A percentile compares a stretch with the other conserved stretches of the same genome.
phyloP scores from a whole-genome alignment of 2,797 vertebrate species.

The Ceyx erithaca region DNA sequence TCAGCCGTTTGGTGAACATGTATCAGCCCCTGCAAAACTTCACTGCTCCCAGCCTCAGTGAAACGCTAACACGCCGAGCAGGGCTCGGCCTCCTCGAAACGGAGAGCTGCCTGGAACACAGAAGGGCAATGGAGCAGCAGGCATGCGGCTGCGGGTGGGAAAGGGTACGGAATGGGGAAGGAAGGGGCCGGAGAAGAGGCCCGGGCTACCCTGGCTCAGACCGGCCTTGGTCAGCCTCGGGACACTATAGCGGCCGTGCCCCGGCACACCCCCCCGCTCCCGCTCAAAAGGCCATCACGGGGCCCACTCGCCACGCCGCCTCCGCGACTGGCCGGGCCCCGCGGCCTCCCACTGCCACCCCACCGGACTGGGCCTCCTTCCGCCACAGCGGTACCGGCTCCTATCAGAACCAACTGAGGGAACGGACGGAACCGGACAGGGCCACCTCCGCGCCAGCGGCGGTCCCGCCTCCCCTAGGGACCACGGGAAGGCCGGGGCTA shows the following conservation, averaged over 20 bases:
- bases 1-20: not conserved
- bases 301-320: not conserved
- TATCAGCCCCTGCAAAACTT: not conserved
- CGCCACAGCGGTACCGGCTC: not conserved
- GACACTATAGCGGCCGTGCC: too few relatives aligned
- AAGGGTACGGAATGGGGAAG: not conserved
- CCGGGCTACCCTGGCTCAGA: not conserved
- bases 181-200: not conserved
- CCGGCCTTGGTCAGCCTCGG: not conserved
- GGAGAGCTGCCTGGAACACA: not conserved
- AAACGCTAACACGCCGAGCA: not conserved
- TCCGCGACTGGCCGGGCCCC: not conserved
- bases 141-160: not conserved
- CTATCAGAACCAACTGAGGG: not conserved
- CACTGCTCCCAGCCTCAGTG: not conserved
- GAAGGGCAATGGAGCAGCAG: not conserved
- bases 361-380: not conserved
- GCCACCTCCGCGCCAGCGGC: too few relatives aligned
- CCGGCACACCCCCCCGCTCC: not conserved
- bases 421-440: not conserved
- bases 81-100: not conserved
- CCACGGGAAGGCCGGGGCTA: not conserved
- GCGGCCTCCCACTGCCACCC: not conserved
- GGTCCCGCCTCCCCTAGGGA: not conserved
- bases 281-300: accelerated